Evolutionary conservation across 2,888 invertebrate genomes (phyloP).

Genomic region (Protophormia terraenovae): DNA sequence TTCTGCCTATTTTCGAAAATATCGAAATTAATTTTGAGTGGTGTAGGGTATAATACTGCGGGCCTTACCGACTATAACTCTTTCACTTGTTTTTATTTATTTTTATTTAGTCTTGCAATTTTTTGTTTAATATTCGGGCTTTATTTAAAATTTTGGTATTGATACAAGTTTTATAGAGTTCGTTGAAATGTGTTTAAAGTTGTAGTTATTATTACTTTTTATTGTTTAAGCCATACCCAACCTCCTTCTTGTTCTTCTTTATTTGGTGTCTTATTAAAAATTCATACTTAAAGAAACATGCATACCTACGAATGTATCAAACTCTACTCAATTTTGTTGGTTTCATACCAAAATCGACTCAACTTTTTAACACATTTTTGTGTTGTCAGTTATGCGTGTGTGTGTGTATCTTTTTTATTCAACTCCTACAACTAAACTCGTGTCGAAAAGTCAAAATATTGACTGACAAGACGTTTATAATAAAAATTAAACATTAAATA

Average conservation of each 20-base stretch:
- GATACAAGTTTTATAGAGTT: background rate
- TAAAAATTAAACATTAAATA: background rate
- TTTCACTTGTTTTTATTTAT: no score
- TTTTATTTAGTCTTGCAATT: no score
- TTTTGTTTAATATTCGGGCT: no score
- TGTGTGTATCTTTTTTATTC: background rate
- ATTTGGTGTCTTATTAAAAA: conserved; percentile 8
- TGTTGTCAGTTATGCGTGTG: background rate
- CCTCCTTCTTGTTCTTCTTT: background rate
- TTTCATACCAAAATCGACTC: background rate
- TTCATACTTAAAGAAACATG: background rate
- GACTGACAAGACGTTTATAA: conserved; percentile 35
- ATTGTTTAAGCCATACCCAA: conserved; percentile 10
- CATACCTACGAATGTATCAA: background rate
- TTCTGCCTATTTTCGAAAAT: no score
- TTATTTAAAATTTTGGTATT: background rate
- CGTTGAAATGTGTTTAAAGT: background rate
- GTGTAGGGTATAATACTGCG: no score
- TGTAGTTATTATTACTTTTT: conserved; percentile 1
- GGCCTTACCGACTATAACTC: no score
- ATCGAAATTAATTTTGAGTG: no score
- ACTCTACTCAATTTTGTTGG: background rate
- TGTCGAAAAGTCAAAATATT: conserved; percentile 40
- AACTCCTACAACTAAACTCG: conserved; percentile 47
- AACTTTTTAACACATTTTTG: background rate